Base-by-base conservation (phyloP, 2,113 vertebrate species). In the Vulpes lagopus region DNA sequence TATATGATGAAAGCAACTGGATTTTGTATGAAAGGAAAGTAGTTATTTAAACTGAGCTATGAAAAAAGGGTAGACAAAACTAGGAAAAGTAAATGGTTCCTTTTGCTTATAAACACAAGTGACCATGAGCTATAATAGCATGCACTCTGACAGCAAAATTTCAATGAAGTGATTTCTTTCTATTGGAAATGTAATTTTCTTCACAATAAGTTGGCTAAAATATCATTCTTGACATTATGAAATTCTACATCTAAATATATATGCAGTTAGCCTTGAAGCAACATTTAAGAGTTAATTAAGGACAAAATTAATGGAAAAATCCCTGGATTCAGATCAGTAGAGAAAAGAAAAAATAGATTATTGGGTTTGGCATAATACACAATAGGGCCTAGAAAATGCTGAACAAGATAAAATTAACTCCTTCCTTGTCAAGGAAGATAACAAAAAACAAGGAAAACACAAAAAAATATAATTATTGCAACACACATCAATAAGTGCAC, bases 201-300 rank as follows among this genome's bases (percentile, higher is more conserved):
- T 94, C 55, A 80, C 8, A 60, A 89, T 20, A 94, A 76, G 23
- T 69, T 92, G 43, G 22, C 17, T 81, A 57, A 82, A 95, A 79
- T 83, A 79, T 59, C 57, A 71, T 25, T 38, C 55, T 78, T 89
- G 16, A 38, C 43, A 88, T 78, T 67, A 71, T 22, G 23, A 76
- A 73, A 90, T 60, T 90, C 0, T 76, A 85, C 25, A 91, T 51
- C 8, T 94, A 78, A 73, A 84, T 83, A 74, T 71, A 82, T 32
- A 76, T 19, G 14, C 3, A 59, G 30, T 82, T 83, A 8, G 89
- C 23, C 57, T 69, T 69, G 19, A 94, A 92, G 16, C 10, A 95
- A 67, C 49, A 87, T 62, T 91, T 87, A 86, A 82, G 30, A 94
- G 49, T 88, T 57, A 87, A 93, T 87, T 55, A 79, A 92, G 69